phyloP scores from a whole-genome alignment of 2,888 invertebrate genomes.

The Vesta saturnalis region DNA sequence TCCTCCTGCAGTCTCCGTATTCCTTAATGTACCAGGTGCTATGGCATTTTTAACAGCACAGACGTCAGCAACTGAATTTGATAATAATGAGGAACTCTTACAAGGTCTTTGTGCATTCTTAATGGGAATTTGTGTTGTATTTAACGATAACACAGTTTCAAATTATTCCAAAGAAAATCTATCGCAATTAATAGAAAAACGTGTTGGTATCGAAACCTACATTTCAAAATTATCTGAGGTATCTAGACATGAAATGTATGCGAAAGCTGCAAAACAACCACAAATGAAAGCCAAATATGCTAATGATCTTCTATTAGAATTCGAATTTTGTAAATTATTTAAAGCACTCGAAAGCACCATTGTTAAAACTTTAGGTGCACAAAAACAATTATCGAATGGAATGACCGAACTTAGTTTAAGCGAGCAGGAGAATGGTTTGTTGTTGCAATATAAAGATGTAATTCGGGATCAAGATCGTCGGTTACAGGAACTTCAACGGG shows the following conservation, averaged over 20 bases:
- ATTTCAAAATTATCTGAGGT: slow-evolving; percentile 87
- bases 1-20: slow-evolving; percentile 81
- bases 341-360: slow-evolving; percentile 77
- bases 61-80: slow-evolving; percentile 84
- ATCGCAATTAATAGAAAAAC: slow-evolving; percentile 83
- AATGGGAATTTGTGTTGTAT: slow-evolving; percentile 90
- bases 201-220: slow-evolving; percentile 91
- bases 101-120: slow-evolving; percentile 81
- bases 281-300: slow-evolving; percentile 82
- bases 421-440: slow-evolving; percentile 63
- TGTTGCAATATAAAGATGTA: slow-evolving; percentile 87
- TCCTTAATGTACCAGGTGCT: slow-evolving; percentile 76
- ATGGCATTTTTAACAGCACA: slow-evolving; percentile 87
- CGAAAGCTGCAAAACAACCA: slow-evolving; percentile 91
- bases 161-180: slow-evolving; percentile 82
- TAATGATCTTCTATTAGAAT: slow-evolving; percentile 87
- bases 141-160: slow-evolving; percentile 84
- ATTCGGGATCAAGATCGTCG: slow-evolving; percentile 89
- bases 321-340: slow-evolving; percentile 93
- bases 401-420: slow-evolving; percentile 64
- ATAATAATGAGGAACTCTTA: slow-evolving; percentile 88
- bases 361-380: slow-evolving; percentile 64
- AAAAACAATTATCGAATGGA: slow-evolving; percentile 63
- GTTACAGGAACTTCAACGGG: slow-evolving; percentile 65
- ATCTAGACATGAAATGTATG: slow-evolving; percentile 90